Evolutionary conservation across 2,888 invertebrate species (phyloP).

Genomic region (Mythimna pallens): DNA sequence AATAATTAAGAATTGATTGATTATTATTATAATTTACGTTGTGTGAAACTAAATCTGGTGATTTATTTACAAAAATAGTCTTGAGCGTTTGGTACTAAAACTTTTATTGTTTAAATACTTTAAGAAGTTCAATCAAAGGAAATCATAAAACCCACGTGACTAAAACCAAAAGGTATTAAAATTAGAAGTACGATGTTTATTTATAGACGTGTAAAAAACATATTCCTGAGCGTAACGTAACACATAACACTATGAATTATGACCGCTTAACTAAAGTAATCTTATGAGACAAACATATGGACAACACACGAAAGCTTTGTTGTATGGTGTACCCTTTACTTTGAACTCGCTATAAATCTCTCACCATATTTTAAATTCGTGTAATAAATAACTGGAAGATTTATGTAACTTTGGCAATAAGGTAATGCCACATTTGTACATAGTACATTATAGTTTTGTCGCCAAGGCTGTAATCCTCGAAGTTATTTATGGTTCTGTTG

Average conservation of each 20-base stretch:
- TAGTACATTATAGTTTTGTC: conserved; percentile 29
- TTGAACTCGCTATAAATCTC: conserved; percentile 61
- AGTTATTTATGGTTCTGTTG: conserved; percentile 4
- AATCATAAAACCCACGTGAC: conserved; percentile 11
- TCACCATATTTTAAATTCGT: conserved; percentile 54
- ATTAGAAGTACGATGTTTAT: conserved; percentile 51
- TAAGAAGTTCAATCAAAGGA: not conserved
- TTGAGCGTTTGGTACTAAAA: not conserved
- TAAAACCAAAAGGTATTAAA: conserved; percentile 28
- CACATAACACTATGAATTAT: conserved; percentile 61
- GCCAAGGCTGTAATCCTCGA: conserved; percentile 21
- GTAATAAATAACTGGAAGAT: conserved; percentile 49
- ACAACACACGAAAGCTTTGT: conserved; percentile 60
- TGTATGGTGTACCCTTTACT: conserved; percentile 52
- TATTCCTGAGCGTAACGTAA: conserved; percentile 48
- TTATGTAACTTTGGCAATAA: conserved; percentile 31
- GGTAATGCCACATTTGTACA: conserved; percentile 16
- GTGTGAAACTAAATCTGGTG: not conserved
- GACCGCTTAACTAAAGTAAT: conserved; percentile 60
- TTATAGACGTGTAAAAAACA: conserved; percentile 48
- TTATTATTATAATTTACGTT: conserved; percentile 11
- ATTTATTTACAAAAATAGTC: not conserved
- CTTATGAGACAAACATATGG: conserved; percentile 67
- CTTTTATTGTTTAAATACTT: conserved; percentile 2
- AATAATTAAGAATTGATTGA: conserved; percentile 35